A percentile compares a stretch with the other conserved stretches of the same genome.
Conservation (phyloP, 2,113 vertebrate genomes). For the Ageneiosus marmoratus region DNA sequence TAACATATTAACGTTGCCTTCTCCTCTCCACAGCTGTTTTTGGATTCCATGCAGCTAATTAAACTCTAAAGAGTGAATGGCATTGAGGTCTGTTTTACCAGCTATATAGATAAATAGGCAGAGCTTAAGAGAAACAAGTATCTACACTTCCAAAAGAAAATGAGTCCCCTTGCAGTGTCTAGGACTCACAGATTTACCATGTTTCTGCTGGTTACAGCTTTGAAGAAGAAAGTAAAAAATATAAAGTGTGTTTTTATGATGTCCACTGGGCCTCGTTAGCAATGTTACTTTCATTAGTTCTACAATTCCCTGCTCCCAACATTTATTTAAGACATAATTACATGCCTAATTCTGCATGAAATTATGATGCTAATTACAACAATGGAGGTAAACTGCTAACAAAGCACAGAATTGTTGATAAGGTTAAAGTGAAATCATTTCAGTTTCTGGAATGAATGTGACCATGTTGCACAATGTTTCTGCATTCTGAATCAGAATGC, state of each 20-base stretch:
- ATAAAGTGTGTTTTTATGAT: background rate
- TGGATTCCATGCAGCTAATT: background rate
- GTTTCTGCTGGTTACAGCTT: background rate
- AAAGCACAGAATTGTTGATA: slow-evolving; percentile 57
- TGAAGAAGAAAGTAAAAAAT: background rate
- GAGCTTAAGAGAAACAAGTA: background rate
- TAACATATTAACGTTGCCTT: slow-evolving; percentile 36
- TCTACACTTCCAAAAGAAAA: background rate
- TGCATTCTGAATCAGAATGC: background rate
- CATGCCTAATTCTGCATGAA: slow-evolving; percentile 76
- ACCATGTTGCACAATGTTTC: background rate
- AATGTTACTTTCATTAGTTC: slow-evolving; percentile 65
- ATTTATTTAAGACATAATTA: slow-evolving; percentile 75
- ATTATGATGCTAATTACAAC: slow-evolving; percentile 70
- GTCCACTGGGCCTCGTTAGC: slow-evolving; percentile 63
- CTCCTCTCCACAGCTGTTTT: slow-evolving; percentile 22
- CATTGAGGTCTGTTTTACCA: background rate
- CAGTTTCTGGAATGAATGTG: slow-evolving; percentile 9
- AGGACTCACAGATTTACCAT: background rate
- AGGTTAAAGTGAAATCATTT: slow-evolving; percentile 37
- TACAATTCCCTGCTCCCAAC: slow-evolving; percentile 58
- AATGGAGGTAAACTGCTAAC: slow-evolving; percentile 57
- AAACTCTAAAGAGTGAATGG: background rate
- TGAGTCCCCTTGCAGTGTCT: background rate
- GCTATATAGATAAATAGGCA: background rate